Conservation (phyloP, 2,113 vertebrate species). For the Trogon melanurus region DNA sequence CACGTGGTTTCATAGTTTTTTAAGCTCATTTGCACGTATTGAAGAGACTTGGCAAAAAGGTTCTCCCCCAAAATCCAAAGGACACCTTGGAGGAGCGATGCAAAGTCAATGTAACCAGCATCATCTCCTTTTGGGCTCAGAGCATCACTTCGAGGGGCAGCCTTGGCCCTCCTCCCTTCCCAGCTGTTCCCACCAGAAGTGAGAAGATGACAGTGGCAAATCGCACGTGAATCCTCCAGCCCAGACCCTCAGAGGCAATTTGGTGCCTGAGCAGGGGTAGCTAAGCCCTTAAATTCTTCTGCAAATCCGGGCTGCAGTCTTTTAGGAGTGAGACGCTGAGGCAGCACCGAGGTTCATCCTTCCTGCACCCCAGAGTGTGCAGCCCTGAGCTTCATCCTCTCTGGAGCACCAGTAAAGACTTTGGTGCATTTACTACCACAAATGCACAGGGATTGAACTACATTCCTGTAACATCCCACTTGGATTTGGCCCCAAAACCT, state of each 20-base stretch:
- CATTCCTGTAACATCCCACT: no score
- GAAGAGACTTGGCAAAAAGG: neutral
- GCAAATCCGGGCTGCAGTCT: neutral
- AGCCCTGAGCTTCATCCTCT: neutral
- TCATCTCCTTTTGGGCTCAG: neutral
- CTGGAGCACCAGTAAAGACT: neutral
- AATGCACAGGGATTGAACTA: neutral
- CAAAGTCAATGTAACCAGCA: neutral
- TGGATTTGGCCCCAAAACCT: neutral
- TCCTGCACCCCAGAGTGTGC: neutral
- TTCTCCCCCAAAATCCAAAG: neutral
- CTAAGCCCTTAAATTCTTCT: neutral
- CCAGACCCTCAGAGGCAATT: neutral
- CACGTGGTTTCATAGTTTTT: no score
- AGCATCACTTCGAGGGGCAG: rapidly evolving
- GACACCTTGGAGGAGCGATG: rapidly evolving
- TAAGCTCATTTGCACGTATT: neutral
- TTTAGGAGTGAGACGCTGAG: neutral
- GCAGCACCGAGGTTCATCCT: neutral
- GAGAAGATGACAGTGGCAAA: neutral
- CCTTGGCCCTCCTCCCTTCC: neutral
- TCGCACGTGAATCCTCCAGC: neutral
- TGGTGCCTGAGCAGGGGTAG: neutral
- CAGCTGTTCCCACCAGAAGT: neutral
- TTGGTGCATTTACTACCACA: neutral